Evolutionary conservation across 2,888 invertebrate species (phyloP).

Genomic region (Agonopterix arenella): DNA sequence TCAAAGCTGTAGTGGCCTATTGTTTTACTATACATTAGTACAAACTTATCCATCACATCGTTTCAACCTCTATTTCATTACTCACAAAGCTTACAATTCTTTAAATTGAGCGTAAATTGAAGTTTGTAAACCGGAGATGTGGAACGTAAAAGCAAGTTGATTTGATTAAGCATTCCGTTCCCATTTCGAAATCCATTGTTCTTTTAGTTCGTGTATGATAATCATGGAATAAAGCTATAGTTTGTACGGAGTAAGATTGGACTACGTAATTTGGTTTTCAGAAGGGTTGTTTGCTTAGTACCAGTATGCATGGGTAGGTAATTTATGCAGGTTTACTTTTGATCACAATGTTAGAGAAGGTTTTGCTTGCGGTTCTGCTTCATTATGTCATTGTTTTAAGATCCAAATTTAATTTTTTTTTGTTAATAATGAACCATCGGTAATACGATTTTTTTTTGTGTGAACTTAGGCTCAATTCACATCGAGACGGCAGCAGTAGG

Average conservation of each 20-base stretch:
- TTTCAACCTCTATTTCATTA: neutral
- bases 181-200: constrained; percentile 36
- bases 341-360: too few relatives aligned
- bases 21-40: constrained; percentile 32
- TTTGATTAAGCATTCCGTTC: constrained; percentile 53
- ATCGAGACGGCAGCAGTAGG: too few relatives aligned
- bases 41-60: neutral
- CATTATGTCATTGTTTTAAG: too few relatives aligned
- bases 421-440: too few relatives aligned
- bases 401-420: too few relatives aligned
- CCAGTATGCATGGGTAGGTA: too few relatives aligned
- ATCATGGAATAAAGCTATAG: neutral
- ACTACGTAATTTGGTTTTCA: neutral
- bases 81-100: neutral
- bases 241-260: neutral
- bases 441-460: too few relatives aligned
- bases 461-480: too few relatives aligned
- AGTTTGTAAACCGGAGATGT: constrained; percentile 14
- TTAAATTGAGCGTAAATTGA: neutral
- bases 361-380: too few relatives aligned
- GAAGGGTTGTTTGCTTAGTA: neutral
- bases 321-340: too few relatives aligned
- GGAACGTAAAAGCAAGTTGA: constrained; percentile 43
- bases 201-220: constrained; percentile 17
- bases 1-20: constrained; percentile 43